Conservation (phyloP, 2,113 vertebrate genomes). For the Balaeniceps rex region DNA sequence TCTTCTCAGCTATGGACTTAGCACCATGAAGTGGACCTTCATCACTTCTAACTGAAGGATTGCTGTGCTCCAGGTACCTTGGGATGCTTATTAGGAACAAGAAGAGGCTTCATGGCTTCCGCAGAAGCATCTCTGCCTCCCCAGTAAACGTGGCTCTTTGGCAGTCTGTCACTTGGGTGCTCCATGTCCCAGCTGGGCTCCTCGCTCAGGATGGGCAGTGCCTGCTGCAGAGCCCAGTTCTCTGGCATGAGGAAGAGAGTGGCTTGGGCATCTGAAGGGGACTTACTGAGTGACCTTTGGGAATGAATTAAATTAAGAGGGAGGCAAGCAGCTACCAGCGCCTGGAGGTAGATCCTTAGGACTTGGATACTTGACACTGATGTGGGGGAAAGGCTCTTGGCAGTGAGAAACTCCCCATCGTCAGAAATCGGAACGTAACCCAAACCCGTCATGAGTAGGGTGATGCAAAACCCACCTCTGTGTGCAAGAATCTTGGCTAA, state of each 20-base stretch:
- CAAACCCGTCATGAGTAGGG: neutral
- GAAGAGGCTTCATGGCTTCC: neutral
- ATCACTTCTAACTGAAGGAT: neutral
- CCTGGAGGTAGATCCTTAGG: neutral
- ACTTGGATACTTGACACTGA: neutral
- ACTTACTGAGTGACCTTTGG: accelerated
- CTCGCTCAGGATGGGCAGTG: neutral
- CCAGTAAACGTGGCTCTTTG: neutral
- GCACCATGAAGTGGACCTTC: neutral
- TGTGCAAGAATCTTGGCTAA: neutral
- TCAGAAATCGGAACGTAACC: neutral
- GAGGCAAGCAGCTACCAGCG: neutral
- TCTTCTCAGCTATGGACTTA: neutral
- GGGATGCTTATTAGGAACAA: neutral
- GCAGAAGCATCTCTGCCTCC: neutral
- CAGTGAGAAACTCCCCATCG: neutral
- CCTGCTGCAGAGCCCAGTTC: neutral
- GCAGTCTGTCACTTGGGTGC: neutral
- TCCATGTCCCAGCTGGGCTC: neutral
- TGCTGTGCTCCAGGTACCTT: neutral
- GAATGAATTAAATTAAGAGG: neutral
- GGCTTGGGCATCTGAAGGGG: neutral
- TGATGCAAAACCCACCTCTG: neutral
- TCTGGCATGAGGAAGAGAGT: neutral
- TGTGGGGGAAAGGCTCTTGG: neutral